Evolutionary conservation across 2,888 invertebrate genomes (phyloP).

Genomic region (Cordylochernes scorpioides): DNA sequence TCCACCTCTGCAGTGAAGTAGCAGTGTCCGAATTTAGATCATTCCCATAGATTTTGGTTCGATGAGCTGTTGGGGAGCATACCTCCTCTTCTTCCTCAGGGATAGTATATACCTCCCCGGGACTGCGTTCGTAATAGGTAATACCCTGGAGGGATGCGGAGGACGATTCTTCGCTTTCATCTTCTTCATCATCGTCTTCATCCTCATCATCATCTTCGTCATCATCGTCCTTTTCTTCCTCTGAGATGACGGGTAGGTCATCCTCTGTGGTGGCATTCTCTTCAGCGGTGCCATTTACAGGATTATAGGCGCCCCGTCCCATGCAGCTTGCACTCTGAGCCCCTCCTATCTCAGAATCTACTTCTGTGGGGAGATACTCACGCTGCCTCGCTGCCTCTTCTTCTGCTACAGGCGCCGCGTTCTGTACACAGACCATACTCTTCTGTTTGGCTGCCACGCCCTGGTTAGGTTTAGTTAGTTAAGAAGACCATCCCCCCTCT

Average conservation of each 20-base stretch:
- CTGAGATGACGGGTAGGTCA: neutral
- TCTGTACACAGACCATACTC: too few species aligned
- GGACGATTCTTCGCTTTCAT: neutral
- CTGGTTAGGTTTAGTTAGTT: too few species aligned
- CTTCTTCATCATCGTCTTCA: constrained; percentile 1
- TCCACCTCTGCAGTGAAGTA: constrained; percentile 13
- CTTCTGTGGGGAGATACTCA: too few species aligned
- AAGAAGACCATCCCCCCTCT: too few species aligned
- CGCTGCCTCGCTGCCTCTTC: too few species aligned
- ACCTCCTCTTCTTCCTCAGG: constrained; percentile 27
- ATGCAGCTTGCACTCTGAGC: too few species aligned
- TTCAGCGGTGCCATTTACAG: constrained; percentile 4
- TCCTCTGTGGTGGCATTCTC: constrained; percentile 5
- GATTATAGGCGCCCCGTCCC: too few species aligned
- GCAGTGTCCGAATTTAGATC: constrained; percentile 14
- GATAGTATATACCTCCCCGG: constrained; percentile 28
- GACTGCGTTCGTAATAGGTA: constrained; percentile 14
- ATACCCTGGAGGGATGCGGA: constrained; percentile 1
- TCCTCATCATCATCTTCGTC: constrained; percentile 4
- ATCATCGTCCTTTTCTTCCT: constrained; percentile 3
- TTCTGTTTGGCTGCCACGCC: too few species aligned
- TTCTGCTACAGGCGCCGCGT: too few species aligned
- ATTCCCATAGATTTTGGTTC: constrained; percentile 4
- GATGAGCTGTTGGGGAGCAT: constrained; percentile 19
- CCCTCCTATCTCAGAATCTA: too few species aligned